Base-by-base conservation (phyloP, 2,888 invertebrate genomes). In the Chesias legatella region DNA sequence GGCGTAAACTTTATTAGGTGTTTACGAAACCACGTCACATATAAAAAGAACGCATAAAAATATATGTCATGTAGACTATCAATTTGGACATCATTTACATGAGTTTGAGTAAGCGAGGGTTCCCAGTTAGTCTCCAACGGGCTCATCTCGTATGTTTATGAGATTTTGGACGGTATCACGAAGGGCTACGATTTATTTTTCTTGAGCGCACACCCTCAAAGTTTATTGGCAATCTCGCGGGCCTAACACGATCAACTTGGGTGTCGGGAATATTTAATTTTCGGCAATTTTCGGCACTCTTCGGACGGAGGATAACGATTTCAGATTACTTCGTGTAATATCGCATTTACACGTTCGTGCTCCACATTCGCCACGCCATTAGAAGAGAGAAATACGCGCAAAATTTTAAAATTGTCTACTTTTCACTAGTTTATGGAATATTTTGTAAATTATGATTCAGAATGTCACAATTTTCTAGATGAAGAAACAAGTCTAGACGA, bases 191-290 rank as follows among this genome's bases (percentile, higher is more conserved):
- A 22, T 35, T 43, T 48, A 38, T 57, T 59, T 63, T 45, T 42
- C 33, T 28, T 7, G 33, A 41, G 30, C 36, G 11, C 24, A 20
- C 36, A 24, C 11, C 28, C 39, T 36, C 54, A 62, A 64, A 33
- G 62, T 77, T 78, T 83, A 85, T 84, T 81, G 83, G 58, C 86
- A 85, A 85, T 86, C 79, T 85, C 79, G 68, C 60, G 58, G 63
- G 65, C 57, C 67, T 81, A 91, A 90, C 92, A 75, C 64, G 71
- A 85, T 86, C 68, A 77, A 71, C 68, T 77, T 63, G 67, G 69
- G 67, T 57, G 71, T 58, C 56, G 66, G 57, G 64, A 75, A 74
- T 79, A 83, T 83, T 80, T 82, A 81, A 83, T 84, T 83, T 83
- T 77, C 64, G 71, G 45, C 69, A 70, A 72, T 67, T 43, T 73